Percentiles rank a stretch among this genome's conserved stretches.
These are phyloP conservation scores for Tympanoctomys barrerae DNA, from an alignment of 2,797 vertebrate genomes.

Conservation along the genomic window DNA sequence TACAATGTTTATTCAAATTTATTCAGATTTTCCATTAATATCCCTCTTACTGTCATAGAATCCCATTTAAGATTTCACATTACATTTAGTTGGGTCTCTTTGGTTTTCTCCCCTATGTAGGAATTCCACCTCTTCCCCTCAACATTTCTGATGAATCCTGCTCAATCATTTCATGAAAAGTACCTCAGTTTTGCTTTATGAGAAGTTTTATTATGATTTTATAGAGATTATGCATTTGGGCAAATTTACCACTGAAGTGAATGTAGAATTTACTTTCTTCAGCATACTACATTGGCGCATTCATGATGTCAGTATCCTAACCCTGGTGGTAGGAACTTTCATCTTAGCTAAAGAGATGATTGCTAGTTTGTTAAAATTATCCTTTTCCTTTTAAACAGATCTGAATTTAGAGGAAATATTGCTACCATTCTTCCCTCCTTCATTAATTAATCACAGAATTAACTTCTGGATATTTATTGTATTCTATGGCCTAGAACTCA, in stretches of 20 bases:
- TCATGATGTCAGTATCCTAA: neutral
- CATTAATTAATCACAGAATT: neutral
- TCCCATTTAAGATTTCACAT: neutral
- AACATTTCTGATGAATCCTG: neutral
- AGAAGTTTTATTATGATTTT: neutral
- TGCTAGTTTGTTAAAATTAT: neutral
- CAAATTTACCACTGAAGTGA: neutral
- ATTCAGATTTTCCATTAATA: neutral
- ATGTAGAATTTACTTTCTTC: neutral
- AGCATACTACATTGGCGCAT: neutral
- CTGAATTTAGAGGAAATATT: neutral
- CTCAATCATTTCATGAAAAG: neutral
- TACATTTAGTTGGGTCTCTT: neutral
- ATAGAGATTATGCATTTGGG: neutral
- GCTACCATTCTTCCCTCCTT: neutral
- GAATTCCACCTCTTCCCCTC: neutral
- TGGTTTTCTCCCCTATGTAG: neutral
- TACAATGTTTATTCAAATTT: neutral
- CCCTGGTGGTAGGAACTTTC: neutral
- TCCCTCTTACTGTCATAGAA: neutral
- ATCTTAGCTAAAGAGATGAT: neutral
- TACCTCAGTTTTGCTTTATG: neutral
- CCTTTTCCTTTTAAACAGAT: constrained; percentile 6
- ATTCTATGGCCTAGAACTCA: neutral
- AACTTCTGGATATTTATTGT: neutral